These are phyloP conservation scores for Scaptomyza montana DNA, from an alignment of 1,140 invertebrate species.

Conservation along the genomic window DNA sequence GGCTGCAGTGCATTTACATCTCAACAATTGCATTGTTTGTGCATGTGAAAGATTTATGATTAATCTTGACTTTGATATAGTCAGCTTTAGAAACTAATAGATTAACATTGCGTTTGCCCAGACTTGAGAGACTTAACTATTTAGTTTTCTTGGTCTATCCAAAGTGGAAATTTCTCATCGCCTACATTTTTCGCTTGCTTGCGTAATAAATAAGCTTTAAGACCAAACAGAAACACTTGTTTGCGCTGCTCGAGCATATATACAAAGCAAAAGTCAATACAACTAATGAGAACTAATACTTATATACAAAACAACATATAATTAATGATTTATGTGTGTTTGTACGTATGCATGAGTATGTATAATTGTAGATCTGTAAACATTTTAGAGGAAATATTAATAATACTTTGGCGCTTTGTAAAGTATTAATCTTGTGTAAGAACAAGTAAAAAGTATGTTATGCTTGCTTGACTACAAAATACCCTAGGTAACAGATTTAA, in stretches of 20 bases:
- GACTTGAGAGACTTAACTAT: constrained; percentile 22
- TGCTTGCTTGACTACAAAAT: no score
- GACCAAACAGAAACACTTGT: constrained; percentile 15
- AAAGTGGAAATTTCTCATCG: neutral
- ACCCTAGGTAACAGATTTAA: no score
- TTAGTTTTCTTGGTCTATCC: constrained; percentile 22
- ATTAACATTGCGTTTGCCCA: constrained; percentile 15
- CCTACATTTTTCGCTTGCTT: constrained; percentile 41
- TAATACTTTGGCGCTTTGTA: neutral
- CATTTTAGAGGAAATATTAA: constrained; percentile 8
- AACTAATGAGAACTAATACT: no score
- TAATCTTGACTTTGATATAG: constrained; percentile 10
- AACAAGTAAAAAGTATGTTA: no score
- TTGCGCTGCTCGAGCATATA: neutral
- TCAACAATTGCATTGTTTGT: constrained; percentile 46
- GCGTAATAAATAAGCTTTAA: constrained; percentile 46
- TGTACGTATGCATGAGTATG: neutral
- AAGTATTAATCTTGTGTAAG: neutral
- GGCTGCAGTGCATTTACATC: neutral
- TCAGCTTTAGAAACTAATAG: constrained; percentile 15
- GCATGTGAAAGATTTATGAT: constrained; percentile 21
- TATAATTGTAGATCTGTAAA: neutral
- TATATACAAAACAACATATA: neutral
- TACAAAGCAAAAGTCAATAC: no score
- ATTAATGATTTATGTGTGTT: no score